These are phyloP conservation scores for Rhinophrynus dorsalis DNA, from an alignment of 2,797 vertebrate species.

Conservation along the genomic window DNA sequence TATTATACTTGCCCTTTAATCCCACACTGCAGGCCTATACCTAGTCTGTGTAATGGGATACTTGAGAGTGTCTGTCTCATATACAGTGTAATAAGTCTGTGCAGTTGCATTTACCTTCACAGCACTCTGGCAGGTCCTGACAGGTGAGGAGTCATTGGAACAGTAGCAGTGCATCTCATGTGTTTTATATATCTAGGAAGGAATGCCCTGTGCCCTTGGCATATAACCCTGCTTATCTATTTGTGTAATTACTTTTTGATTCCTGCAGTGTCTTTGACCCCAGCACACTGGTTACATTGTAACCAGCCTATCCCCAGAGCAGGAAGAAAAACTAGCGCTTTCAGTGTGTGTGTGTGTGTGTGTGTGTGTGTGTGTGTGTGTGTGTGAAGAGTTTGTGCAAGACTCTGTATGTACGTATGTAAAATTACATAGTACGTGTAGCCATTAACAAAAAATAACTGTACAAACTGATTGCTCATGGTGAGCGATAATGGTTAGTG, in stretches of 20 bases:
- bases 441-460: too few relatives aligned
- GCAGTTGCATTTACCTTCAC: constrained; percentile 13
- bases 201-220: constrained; percentile 38
- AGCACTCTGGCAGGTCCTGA: neutral
- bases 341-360: too few relatives aligned
- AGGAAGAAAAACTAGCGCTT: neutral
- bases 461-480: too few relatives aligned
- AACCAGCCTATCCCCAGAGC: constrained; percentile 35
- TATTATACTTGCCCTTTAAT: too few relatives aligned
- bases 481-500: too few relatives aligned
- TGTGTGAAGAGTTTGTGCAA: too few relatives aligned
- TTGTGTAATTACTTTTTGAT: constrained; percentile 20
- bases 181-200: constrained; percentile 24
- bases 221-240: constrained; percentile 32
- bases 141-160: constrained; percentile 11
- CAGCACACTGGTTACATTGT: constrained; percentile 28
- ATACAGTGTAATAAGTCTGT: neutral
- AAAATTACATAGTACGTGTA: too few relatives aligned
- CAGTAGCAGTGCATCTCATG: neutral
- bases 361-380: too few relatives aligned
- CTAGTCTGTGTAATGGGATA: too few relatives aligned
- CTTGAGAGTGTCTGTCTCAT: too few relatives aligned
- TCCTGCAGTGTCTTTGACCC: constrained; percentile 34
- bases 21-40: too few relatives aligned
- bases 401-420: too few relatives aligned